Base-by-base conservation (phyloP, 2,797 vertebrate species). In the Sebastes vulpes region DNA sequence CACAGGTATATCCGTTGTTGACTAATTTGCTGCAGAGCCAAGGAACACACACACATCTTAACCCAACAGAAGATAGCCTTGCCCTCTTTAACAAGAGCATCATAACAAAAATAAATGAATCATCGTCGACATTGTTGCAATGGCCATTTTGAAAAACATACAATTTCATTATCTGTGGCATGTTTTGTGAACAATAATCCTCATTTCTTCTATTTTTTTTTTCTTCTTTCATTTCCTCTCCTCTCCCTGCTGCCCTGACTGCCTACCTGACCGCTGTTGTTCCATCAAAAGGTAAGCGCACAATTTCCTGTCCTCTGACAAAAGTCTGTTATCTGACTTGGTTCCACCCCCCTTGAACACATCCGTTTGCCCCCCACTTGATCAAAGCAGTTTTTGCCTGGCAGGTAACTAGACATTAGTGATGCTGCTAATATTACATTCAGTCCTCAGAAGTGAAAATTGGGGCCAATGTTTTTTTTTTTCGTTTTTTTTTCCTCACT, bases 261-360 rank as follows among this genome's bases (percentile, higher is more conserved):
- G 46, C 38, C 56, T 72, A 50, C 77, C 84, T 83, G 88, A 72
- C 84, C 25, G 1, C 46, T 66, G 83, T 61, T 79, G 63, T 82
- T 85, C 84, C 88, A 88, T 91, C 87, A 90, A 84, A 85, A 94
- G 93, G 94, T 95, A 94, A 95, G 93, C 83, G 52, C 80, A 81
- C 66, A 38, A 77, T 90, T 90, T 88, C 85, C 78, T 90, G 56
- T 76, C 12, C 46, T 58, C 28, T 79, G 23, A 77, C 69, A 82
- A 53, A 75, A 72, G 42, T 74, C 75, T 75, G 48, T 74, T 48
- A 57, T 77, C 70, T 72, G 31, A 52, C 63, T 67, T 42, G 18
- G 16, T 80, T 76, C 70, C 74, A 52, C 48, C 71, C 26, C 48
- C 57, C 35, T 50, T 54, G 18, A 67, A 77, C 66, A 52, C 57